Base-by-base conservation (phyloP, 1,140 invertebrate genomes). In the Argopecten irradians region DNA sequence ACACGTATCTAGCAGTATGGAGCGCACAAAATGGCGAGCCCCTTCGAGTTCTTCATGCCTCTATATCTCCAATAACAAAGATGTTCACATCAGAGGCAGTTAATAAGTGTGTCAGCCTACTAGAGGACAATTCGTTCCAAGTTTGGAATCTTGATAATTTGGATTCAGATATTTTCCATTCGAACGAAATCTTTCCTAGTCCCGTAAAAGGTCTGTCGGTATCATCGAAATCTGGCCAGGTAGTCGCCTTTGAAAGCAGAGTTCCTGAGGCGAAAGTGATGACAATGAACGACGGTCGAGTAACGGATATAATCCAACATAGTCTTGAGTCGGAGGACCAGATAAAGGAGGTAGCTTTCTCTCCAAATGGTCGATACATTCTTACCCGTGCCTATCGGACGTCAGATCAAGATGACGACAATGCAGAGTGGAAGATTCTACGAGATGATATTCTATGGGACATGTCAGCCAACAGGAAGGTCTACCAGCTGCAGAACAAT, bases 121-220 rank as follows among this genome's bases (percentile, higher is more conserved):
- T 93, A 0, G 88, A 90, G 14, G 91, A 95, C 90, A 92, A 93
- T 86, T 88, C 92, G 0, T 90, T 95, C 41, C 93, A 94, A 89
- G 94, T 94, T 8, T 95, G 94, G 94, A 92, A 94, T 85, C 86
- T 95, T 5, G 89, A 93, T 85, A 94, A 94, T 87, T 89, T 95
- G 13, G 92, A 93, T 85, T 87, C 90, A n/a, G 91, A 93, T 82
- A 91, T 92, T 36, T 88, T 92, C 0, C 92, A 93, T 84, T 86
- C 91, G 0, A 92, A 92, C 33, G 90, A 93, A 85, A 90, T 93
- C 85, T 88, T 93, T 71, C 91, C 89, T 13, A 91, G 91, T 28
- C 34, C 90, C 22, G 92, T 95, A 0, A 86, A 84, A 34, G 87
- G 86, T 13, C 9, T 93, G 14, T 90, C 89, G 9, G 43, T 93